These are phyloP conservation scores for Carabus problematicus DNA, from an alignment of 2,888 invertebrate species.

Conservation along the genomic window DNA sequence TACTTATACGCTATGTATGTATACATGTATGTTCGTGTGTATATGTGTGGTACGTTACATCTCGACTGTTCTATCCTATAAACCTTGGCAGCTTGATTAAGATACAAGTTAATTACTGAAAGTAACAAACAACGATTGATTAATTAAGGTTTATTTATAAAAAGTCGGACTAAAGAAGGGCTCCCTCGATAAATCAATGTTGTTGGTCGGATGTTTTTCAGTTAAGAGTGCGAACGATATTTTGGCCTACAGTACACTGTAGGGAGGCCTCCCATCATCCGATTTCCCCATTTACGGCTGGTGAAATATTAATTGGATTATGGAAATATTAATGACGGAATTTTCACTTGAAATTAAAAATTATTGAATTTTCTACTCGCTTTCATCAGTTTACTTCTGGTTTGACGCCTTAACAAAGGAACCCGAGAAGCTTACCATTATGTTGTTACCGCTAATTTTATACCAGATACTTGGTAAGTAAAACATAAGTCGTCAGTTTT, in stretches of 20 bases:
- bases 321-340: conserved; percentile 26
- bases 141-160: conserved; percentile 50
- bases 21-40: background rate
- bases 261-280: background rate
- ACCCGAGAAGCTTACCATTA: too few relatives aligned
- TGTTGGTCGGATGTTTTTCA: background rate
- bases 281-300: background rate
- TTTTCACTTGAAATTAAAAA: conserved; percentile 25
- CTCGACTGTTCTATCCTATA: background rate
- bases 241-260: too few relatives aligned
- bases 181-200: conserved; percentile 18
- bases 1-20: too few relatives aligned
- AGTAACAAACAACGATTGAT: conserved; percentile 46
- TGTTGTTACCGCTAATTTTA: too few relatives aligned
- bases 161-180: conserved; percentile 22
- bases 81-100: conserved; percentile 37
- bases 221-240: conserved; percentile 5
- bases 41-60: conserved; percentile 1
- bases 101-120: conserved; percentile 38
- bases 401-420: too few relatives aligned
- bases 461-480: background rate
- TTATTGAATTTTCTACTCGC: conserved; percentile 14
- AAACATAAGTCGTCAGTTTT: background rate
- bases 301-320: conserved; percentile 40
- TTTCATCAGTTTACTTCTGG: too few relatives aligned